Base-by-base conservation (phyloP, 2,888 invertebrate genomes). In the Tortrix viridana region DNA sequence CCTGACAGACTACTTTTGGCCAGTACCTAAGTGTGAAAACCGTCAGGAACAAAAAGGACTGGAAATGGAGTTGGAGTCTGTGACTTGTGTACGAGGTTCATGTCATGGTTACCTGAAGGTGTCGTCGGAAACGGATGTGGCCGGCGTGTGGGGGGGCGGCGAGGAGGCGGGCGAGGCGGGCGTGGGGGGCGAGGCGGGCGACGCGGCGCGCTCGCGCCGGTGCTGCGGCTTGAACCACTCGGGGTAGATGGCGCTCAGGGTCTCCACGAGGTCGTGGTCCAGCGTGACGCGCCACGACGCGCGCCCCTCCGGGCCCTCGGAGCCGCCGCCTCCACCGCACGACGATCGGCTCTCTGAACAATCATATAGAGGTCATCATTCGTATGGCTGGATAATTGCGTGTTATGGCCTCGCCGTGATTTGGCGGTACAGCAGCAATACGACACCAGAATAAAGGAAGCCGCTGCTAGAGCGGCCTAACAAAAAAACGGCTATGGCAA, bases 181-280 rank as follows among this genome's bases (percentile, higher is more conserved):
- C 69, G 89, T 82, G 65, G 76, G 75, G 63, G 85, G 85, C 73
- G 87, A 86, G 58, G 73, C 79, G 50, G 88, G 86, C 72, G 89
- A 85, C 69, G 85, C 80, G 67, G 86, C 80, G 71, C 84, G 85
- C 74, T 87, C 90, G 69, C 86, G 86, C 69, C 86, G 84, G 71
- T 85, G 85, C 80, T 89, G 89, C 74, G 88, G 88, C 84, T 96
- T 96, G 93, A 98, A 97, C 97, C 97, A 98, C 95, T 96, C 97
- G 76, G 97, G 97, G 93, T 97, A 97, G 89, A 97, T 97, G 80
- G 96, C 96, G 88, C 96, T 96, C 84, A 98, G 96, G 84, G 97
- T 97, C 92, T 97, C 96, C 88, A 97, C 95, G 81, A 97, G 94
- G 93, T 97, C 97, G 93, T 96, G 95, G 94, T 97, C 97, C 93